Evolutionary conservation across 2,888 invertebrate species (phyloP).

Genomic region (Rhaphigaster nebulosa): DNA sequence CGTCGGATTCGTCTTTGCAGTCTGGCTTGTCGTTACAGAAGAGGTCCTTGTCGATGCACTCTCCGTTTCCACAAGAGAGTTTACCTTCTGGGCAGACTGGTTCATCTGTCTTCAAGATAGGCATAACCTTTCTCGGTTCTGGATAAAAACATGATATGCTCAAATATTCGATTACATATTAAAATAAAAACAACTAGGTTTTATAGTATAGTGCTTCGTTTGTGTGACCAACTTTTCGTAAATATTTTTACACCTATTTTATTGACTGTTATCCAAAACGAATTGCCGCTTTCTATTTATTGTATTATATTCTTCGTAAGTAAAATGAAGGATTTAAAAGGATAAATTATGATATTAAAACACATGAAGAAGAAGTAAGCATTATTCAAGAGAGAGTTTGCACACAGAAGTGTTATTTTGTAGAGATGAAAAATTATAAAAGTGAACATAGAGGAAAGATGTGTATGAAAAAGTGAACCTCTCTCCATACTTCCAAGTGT

Average conservation of each 20-base stretch:
- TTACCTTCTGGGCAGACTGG: conserved; percentile 92
- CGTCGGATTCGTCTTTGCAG: conserved; percentile 94
- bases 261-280: background rate
- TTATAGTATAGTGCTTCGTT: background rate
- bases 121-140: conserved; percentile 92
- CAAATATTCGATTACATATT: background rate
- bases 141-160: conserved; percentile 67
- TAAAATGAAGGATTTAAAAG: conserved; percentile 3
- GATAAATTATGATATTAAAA: conserved; percentile 35
- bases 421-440: conserved; percentile 40
- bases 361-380: background rate
- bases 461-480: conserved; percentile 8
- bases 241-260: background rate
- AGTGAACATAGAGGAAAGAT: conserved; percentile 49
- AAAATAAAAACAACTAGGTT: background rate
- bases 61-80: conserved; percentile 91
- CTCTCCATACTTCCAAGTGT: conserved; percentile 34
- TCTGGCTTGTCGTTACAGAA: conserved; percentile 95
- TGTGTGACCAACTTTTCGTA: conserved; percentile 41
- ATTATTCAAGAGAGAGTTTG: conserved; percentile 34
- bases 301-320: background rate
- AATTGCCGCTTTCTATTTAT: background rate
- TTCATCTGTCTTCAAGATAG: conserved; percentile 92
- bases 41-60: conserved; percentile 90
- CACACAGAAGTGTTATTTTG: conserved; percentile 43